Evolutionary conservation across 92 coral and sea anemone genomes (phyloP).

Genomic region (Porites rus): DNA sequence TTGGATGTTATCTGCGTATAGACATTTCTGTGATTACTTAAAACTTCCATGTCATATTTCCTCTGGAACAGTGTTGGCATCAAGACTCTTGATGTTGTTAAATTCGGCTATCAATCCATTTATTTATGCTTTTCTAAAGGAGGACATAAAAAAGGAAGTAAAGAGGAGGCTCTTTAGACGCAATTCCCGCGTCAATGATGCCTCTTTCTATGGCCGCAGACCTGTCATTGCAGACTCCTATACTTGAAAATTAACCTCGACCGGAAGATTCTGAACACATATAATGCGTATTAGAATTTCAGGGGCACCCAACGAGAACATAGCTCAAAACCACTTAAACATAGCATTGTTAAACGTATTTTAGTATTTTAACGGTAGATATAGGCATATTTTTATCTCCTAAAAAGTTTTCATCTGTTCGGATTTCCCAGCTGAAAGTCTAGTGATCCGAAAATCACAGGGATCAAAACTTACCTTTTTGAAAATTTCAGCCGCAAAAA

Average conservation of each 20-base stretch:
- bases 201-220: not conserved
- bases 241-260: not conserved
- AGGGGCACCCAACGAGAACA: too few species aligned
- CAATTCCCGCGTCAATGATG: not conserved
- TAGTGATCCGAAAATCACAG: too few species aligned
- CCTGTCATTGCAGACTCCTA: not conserved
- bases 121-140: constrained; percentile 45
- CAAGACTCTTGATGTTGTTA: constrained; percentile 27
- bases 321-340: too few species aligned
- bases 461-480: too few species aligned
- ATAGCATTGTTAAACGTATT: too few species aligned
- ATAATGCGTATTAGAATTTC: not conserved
- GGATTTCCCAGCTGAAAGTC: too few species aligned
- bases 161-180: not conserved
- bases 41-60: not conserved
- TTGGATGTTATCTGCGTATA: constrained; percentile 41
- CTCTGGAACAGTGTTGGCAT: not conserved
- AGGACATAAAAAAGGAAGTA: constrained; percentile 39
- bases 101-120: constrained; percentile 44
- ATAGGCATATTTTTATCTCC: too few species aligned
- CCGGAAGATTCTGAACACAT: not conserved
- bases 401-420: too few species aligned
- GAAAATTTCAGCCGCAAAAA: too few species aligned
- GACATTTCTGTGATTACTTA: constrained; percentile 32
- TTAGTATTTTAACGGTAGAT: too few species aligned